phyloP scores from a whole-genome alignment of 2,797 vertebrate genomes.

The Naso thynnoides region DNA sequence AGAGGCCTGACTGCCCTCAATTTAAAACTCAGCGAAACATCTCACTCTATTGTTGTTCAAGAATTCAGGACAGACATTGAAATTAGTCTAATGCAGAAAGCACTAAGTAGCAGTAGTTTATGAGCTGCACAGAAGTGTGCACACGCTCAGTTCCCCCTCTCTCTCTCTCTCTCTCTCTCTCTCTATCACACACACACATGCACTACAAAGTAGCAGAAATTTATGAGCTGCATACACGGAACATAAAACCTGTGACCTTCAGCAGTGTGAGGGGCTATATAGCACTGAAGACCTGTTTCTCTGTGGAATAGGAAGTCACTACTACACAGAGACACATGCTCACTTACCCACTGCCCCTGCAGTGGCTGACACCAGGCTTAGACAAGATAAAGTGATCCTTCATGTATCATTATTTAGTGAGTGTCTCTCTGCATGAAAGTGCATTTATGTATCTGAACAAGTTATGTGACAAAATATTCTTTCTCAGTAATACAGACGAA shows the following conservation, averaged over 20 bases:
- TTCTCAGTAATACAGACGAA: slow-evolving; percentile 37
- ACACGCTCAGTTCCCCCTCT: slow-evolving; percentile 39
- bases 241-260: slow-evolving; percentile 85
- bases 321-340: slow-evolving; percentile 43
- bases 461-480: slow-evolving; percentile 27
- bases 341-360: slow-evolving; percentile 37
- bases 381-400: slow-evolving; percentile 46
- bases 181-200: slow-evolving; percentile 62
- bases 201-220: slow-evolving; percentile 81
- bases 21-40: slow-evolving; percentile 61
- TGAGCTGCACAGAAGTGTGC: slow-evolving; percentile 69
- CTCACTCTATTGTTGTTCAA: slow-evolving; percentile 56
- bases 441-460: slow-evolving; percentile 19
- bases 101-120: slow-evolving; percentile 82
- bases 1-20: slow-evolving; percentile 32
- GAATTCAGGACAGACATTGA: slow-evolving; percentile 73
- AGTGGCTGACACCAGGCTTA: slow-evolving; percentile 8
- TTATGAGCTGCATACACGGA: slow-evolving; percentile 83
- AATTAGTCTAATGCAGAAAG: slow-evolving; percentile 82
- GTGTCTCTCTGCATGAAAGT: slow-evolving; percentile 18
- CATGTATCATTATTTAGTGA: slow-evolving; percentile 35
- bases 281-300: slow-evolving; percentile 75
- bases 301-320: slow-evolving; percentile 71
- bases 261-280: slow-evolving; percentile 72
- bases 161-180: slow-evolving; percentile 21